These are phyloP conservation scores for Ambastaia sidthimunki DNA, from an alignment of 2,797 vertebrate species.

Conservation along the genomic window DNA sequence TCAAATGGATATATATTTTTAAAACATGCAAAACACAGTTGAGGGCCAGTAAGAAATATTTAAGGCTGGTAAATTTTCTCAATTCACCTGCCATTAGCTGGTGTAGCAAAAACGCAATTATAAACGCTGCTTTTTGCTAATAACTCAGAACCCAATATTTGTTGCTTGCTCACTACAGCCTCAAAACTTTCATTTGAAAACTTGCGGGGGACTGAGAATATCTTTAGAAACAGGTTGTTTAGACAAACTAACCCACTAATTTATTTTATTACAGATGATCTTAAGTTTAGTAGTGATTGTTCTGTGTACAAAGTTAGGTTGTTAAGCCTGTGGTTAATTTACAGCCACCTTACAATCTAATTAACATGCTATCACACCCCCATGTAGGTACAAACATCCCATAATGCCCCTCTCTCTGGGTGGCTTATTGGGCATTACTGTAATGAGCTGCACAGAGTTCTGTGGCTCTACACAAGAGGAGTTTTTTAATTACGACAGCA, in stretches of 20 bases:
- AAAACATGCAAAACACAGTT: neutral
- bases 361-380: slow-evolving; percentile 55
- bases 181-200: neutral
- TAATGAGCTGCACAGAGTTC: slow-evolving; percentile 42
- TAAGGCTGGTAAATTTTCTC: neutral
- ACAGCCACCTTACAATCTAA: slow-evolving; percentile 47
- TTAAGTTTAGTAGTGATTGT: slow-evolving; percentile 7
- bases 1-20: neutral
- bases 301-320: slow-evolving; percentile 11
- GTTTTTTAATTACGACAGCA: slow-evolving; percentile 56
- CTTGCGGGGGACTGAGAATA: neutral
- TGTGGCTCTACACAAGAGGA: slow-evolving; percentile 33
- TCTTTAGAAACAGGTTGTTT: neutral
- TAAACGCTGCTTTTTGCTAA: neutral
- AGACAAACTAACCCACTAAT: neutral
- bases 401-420: slow-evolving; percentile 59
- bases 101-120: neutral
- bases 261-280: slow-evolving; percentile 5
- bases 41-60: neutral
- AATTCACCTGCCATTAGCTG: neutral
- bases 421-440: slow-evolving; percentile 54
- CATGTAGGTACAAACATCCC: slow-evolving; percentile 68
- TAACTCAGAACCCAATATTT: slow-evolving; percentile 1
- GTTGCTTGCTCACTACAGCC: neutral
- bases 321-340: slow-evolving; percentile 39